Evolutionary conservation across 1,140 invertebrate genomes (phyloP), one percentile per base, ranked within the genome.

Genomic region (Eulimnadia texana): DNA sequence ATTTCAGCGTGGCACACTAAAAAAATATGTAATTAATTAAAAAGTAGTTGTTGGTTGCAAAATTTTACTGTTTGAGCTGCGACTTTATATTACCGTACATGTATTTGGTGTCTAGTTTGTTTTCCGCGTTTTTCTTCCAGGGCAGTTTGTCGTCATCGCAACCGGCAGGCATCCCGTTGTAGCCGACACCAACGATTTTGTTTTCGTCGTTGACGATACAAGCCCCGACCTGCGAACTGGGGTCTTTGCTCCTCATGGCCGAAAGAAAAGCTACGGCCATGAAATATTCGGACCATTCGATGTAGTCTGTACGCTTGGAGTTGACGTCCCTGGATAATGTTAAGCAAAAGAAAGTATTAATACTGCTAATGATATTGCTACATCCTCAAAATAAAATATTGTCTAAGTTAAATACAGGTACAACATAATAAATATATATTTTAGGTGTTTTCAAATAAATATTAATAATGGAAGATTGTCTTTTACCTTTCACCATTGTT

Each of bases 1-100:
- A 95, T 79, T 77, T 98, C 95, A 28, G 95, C 94, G 76, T 98
- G 94, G 66, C 93, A 96, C 0, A 98, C 94, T 91, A 72, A 65
- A 83, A 82, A 66, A 65, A 66, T 53, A 49, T 50, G 25, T 3
- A 56, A 29, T 27, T 33, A 42, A 19, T 19, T 62, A 54, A 51
- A 53, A 60, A 29, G n/a, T 27, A 60, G 10, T 27, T 25, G 2
- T 16, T 2, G 28, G 29, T 50, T 13, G 20, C 20, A 3, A 64
- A 10, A 52, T 16, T 25, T 55, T 6, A 57, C n/a, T 54, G 33
- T 47, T n/a, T 6, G 62, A n/a, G n/a, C n/a, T n/a, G n/a, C n/a
- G n/a, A n/a, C n/a, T n/a, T n/a, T n/a, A n/a, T n/a, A n/a, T n/a
- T 76, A 90, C 88, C 88, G 79, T 93, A 96, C 24, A 86, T 72